Evolutionary conservation across 2,888 invertebrate genomes (phyloP).

Genomic region (Patella pellucida): DNA sequence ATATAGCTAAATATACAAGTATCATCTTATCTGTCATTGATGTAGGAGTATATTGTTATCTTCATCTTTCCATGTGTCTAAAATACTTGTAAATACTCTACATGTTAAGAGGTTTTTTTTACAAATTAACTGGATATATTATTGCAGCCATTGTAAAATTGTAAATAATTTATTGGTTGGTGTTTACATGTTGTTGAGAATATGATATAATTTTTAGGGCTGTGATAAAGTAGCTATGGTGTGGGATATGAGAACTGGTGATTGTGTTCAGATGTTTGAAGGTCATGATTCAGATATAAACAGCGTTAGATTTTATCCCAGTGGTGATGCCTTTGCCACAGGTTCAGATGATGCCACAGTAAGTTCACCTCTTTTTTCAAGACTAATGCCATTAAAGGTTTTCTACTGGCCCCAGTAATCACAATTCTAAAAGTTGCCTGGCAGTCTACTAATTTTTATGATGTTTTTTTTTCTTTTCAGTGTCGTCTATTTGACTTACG

Average conservation of each 20-base stretch:
- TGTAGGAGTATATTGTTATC: too few relatives aligned
- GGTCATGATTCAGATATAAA: constrained; percentile 99
- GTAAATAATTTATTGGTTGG: neutral
- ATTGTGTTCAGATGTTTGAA: constrained; percentile 98
- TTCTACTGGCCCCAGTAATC: too few relatives aligned
- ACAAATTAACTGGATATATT: too few relatives aligned
- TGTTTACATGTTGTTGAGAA: neutral
- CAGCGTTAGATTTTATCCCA: constrained; percentile 97
- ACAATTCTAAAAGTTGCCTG: too few relatives aligned
- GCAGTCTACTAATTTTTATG: too few relatives aligned
- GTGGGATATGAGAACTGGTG: constrained; percentile 99
- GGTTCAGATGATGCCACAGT: constrained; percentile 98
- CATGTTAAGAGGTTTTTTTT: too few relatives aligned
- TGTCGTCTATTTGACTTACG: constrained; percentile 97
- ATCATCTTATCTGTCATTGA: too few relatives aligned
- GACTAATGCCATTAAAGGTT: too few relatives aligned
- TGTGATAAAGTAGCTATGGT: constrained; percentile 97
- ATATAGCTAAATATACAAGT: too few relatives aligned
- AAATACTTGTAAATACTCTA: too few relatives aligned
- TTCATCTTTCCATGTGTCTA: too few relatives aligned
- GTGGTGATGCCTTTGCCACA: constrained; percentile 97
- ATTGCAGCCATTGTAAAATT: neutral
- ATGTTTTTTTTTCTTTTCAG: constrained; percentile 48
- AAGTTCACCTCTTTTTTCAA: constrained; percentile 55
- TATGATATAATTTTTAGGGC: constrained; percentile 75